Percentiles rank a stretch among this genome's conserved stretches.
Evolutionary conservation across 1,140 invertebrate genomes (phyloP).

Genomic region (Delia radicum): DNA sequence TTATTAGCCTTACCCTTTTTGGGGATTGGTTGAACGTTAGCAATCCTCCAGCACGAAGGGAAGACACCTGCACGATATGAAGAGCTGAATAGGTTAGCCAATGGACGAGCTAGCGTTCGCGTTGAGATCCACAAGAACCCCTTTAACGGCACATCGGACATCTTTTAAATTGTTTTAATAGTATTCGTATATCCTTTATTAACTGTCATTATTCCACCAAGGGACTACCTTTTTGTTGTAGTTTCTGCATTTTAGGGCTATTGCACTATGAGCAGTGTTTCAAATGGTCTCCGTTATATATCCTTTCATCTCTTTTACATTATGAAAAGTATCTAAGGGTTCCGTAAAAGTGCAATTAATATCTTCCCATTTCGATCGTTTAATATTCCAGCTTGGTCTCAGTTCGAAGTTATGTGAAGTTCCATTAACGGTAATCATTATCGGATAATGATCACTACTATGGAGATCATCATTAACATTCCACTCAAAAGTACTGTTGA

Average conservation of each 20-base stretch:
- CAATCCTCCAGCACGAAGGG: no score
- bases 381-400: not conserved
- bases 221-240: no score
- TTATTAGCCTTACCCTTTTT: no score
- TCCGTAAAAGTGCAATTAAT: not conserved
- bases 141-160: no score
- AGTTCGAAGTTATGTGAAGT: not conserved
- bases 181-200: no score
- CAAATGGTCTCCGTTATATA: not conserved
- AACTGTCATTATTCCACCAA: no score
- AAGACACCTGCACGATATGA: no score
- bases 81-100: no score
- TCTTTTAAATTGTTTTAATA: no score
- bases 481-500: not conserved
- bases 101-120: no score
- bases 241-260: not conserved
- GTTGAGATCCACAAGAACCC: no score
- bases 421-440: not conserved
- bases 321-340: not conserved
- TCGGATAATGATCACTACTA: slow-evolving; percentile 6
- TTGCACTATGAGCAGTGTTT: not conserved
- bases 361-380: not conserved
- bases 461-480: not conserved
- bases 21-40: no score
- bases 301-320: not conserved